phyloP scores from a whole-genome alignment of 2,888 invertebrate genomes.

The Chrysolina oricalcia region DNA sequence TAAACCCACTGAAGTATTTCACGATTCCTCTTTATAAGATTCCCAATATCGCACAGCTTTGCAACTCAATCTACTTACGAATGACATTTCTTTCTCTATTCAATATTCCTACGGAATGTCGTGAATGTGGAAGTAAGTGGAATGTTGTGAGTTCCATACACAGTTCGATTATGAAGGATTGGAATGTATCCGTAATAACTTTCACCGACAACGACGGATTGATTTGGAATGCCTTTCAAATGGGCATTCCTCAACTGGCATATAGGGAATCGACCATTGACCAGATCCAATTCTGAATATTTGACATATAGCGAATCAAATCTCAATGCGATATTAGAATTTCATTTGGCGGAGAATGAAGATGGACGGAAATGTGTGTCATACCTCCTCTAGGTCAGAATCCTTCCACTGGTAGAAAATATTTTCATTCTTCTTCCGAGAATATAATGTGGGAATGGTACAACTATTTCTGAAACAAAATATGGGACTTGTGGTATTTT shows the following conservation, averaged over 20 bases:
- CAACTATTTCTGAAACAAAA: too few species aligned
- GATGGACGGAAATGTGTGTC: background rate
- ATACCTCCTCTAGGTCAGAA: background rate
- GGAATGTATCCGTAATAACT: constrained; percentile 28
- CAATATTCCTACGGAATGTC: background rate
- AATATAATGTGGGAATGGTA: too few species aligned
- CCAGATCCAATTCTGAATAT: constrained; percentile 13
- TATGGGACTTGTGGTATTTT: too few species aligned
- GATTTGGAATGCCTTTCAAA: constrained; percentile 26
- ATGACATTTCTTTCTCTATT: background rate
- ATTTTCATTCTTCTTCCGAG: too few species aligned
- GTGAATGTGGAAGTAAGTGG: constrained; percentile 10
- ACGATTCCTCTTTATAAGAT: background rate
- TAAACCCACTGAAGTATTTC: background rate
- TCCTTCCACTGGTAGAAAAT: too few species aligned
- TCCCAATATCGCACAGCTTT: background rate
- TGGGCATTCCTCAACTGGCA: constrained; percentile 21
- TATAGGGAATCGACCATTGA: constrained; percentile 10
- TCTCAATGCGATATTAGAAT: background rate
- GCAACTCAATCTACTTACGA: background rate
- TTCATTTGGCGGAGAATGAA: background rate
- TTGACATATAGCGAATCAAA: background rate
- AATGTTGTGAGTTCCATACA: constrained; percentile 25
- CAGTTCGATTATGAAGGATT: constrained; percentile 10
- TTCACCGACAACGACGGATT: constrained; percentile 11